phyloP scores from a whole-genome alignment of 2,797 vertebrate genomes.

The Cuniculus paca region DNA sequence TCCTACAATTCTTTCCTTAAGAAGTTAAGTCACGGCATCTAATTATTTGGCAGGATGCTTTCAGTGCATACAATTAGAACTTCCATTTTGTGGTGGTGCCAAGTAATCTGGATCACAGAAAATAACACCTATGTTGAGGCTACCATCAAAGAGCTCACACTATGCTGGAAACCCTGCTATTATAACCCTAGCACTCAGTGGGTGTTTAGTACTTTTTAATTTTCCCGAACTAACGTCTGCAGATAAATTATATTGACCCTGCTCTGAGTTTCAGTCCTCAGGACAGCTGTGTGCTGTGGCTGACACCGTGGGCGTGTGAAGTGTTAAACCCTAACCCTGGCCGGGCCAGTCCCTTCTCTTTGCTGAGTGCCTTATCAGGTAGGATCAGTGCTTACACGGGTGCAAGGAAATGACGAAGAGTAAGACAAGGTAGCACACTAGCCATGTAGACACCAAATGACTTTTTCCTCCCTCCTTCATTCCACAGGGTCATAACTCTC shows the following conservation, averaged over 20 bases:
- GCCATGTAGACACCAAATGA: background rate
- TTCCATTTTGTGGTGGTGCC: conserved; percentile 73
- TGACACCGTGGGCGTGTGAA: background rate
- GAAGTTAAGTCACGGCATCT: conserved; percentile 76
- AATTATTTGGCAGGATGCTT: conserved; percentile 79
- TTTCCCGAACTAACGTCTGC: conserved; percentile 43
- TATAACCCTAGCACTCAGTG: conserved; percentile 9
- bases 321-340: conserved; percentile 20
- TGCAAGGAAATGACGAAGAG: background rate
- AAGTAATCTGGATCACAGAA: conserved; percentile 74
- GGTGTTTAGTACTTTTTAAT: conserved; percentile 43
- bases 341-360: conserved; percentile 26
- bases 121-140: conserved; percentile 63
- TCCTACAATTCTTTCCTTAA: conserved; percentile 80
- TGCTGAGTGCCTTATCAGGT: background rate
- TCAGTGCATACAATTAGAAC: conserved; percentile 82
- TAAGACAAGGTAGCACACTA: background rate
- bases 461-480: background rate
- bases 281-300: background rate
- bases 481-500: conserved; percentile 16
- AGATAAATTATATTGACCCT: conserved; percentile 4
- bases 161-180: conserved; percentile 19
- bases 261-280: conserved; percentile 35
- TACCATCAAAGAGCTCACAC: conserved; percentile 57
- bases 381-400: background rate